Evolutionary conservation across 2,113 vertebrate genomes (phyloP).

Genomic region (Oryzias melastigma): DNA sequence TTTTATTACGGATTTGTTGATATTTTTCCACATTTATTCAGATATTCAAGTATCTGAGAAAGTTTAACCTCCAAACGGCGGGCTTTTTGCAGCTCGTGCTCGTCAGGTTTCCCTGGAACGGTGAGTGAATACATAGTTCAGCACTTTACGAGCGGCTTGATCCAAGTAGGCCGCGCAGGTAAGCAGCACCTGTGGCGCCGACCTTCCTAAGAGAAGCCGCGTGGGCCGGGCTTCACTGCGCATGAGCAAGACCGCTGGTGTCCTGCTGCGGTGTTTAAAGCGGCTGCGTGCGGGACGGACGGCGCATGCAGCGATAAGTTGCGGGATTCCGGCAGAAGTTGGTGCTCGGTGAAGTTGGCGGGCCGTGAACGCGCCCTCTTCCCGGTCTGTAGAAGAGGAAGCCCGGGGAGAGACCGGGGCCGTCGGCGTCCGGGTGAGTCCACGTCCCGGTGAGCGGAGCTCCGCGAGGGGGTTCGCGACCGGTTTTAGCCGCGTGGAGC

Average conservation of each 20-base stretch:
- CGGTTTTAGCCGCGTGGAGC: background rate
- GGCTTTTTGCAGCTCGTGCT: too few relatives aligned
- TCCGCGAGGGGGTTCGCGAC: background rate
- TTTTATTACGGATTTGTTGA: too few relatives aligned
- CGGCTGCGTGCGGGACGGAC: constrained; percentile 17
- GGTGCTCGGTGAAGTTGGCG: too few relatives aligned
- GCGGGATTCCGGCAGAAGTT: too few relatives aligned
- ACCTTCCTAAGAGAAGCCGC: constrained; percentile 14
- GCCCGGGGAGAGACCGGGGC: background rate
- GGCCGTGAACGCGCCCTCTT: too few relatives aligned
- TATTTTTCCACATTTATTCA: too few relatives aligned
- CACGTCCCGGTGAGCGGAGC: too few relatives aligned
- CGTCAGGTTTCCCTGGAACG: too few relatives aligned
- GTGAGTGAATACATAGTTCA: too few relatives aligned
- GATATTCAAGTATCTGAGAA: too few relatives aligned
- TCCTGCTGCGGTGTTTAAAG: constrained; percentile 64
- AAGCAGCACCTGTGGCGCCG: constrained; percentile 36
- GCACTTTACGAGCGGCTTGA: background rate
- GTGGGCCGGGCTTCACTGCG: constrained; percentile 33
- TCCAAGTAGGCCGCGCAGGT: constrained; percentile 38
- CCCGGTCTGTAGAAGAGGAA: too few relatives aligned
- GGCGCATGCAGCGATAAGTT: background rate
- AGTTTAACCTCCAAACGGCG: too few relatives aligned
- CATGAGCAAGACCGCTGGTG: constrained; percentile 40
- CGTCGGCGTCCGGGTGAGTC: constrained; percentile 42